These are phyloP conservation scores for Trematomus loennbergii DNA, from an alignment of 2,113 vertebrate genomes.

Conservation along the genomic window DNA sequence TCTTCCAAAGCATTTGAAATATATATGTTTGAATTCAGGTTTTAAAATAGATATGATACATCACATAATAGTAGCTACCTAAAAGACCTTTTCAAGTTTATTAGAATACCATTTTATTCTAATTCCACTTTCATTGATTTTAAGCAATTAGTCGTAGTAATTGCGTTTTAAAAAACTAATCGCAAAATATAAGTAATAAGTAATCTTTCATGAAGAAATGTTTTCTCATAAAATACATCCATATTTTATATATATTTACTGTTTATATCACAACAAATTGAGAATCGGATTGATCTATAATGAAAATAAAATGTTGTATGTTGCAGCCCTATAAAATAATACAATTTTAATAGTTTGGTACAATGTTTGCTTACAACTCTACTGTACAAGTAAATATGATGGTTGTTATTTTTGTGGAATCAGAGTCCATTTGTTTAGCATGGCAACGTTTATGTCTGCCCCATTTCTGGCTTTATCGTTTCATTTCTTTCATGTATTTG, in stretches of 20 bases:
- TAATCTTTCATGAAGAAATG: no score
- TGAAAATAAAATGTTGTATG: no score
- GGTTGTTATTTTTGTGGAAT: neutral
- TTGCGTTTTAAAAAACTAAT: no score
- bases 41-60: neutral
- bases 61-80: neutral
- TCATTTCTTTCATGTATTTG: neutral
- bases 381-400: neutral
- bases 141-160: neutral
- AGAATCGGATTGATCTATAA: no score
- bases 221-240: no score
- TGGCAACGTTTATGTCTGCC: neutral
- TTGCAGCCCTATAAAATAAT: neutral
- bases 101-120: neutral
- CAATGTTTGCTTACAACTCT: neutral
- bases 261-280: no score
- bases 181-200: no score
- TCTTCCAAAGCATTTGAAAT: constrained; percentile 2
- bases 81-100: neutral
- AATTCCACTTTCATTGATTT: neutral
- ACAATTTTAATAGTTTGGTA: neutral
- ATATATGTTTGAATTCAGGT: neutral
- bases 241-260: no score
- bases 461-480: neutral
- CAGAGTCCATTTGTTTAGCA: neutral